Percentiles rank a stretch among this genome's conserved stretches.
phyloP scores from a whole-genome alignment of 2,797 vertebrate species.

The Chelmon rostratus region DNA sequence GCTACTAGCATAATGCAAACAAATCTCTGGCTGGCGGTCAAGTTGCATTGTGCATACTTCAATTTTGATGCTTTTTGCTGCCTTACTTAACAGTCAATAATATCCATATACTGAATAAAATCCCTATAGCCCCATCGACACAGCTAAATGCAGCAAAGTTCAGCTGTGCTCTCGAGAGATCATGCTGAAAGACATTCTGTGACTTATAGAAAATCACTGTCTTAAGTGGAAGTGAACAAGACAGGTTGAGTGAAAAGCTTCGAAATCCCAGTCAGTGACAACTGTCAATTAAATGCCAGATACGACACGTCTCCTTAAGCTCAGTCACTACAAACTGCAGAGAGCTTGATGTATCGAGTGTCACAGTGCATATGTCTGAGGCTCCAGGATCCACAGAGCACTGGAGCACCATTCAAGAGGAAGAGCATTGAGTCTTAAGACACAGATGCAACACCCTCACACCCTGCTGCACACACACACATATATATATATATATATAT shows the following conservation, averaged over 20 bases:
- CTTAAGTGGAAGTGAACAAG: constrained; percentile 17
- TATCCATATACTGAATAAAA: not conserved
- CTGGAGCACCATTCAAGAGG: constrained; percentile 23
- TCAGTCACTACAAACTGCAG: constrained; percentile 1
- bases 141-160: not conserved
- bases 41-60: not conserved
- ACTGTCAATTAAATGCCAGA: constrained; percentile 30
- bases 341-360: constrained; percentile 24
- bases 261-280: constrained; percentile 8
- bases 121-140: not conserved
- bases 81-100: not conserved
- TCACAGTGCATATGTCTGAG: constrained; percentile 24
- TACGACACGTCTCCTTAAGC: not conserved
- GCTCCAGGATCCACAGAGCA: not conserved
- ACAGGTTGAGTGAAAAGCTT: constrained; percentile 11
- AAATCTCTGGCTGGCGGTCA: not conserved
- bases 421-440: constrained; percentile 38
- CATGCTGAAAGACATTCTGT: not conserved
- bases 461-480: constrained; percentile 1
- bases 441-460: constrained; percentile 40
- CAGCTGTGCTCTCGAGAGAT: not conserved
- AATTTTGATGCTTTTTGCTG: not conserved
- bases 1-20: not conserved
- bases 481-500: not conserved
- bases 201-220: constrained; percentile 8